Percentiles rank a stretch among this genome's conserved stretches.
Evolutionary conservation across 2,797 vertebrate species (phyloP).

Genomic region (Orientallactaga sibirica): DNA sequence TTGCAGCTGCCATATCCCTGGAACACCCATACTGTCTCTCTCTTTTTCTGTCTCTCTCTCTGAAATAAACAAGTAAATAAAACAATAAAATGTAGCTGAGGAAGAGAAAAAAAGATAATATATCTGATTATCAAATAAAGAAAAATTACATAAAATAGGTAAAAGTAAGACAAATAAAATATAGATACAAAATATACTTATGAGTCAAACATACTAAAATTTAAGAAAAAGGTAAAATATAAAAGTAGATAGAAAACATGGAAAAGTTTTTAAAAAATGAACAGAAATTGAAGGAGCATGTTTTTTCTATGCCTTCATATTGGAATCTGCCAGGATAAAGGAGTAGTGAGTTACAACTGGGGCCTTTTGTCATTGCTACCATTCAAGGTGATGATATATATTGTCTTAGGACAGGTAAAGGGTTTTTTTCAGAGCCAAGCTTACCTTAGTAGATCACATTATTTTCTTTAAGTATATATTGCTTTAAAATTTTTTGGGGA

Average conservation of each 20-base stretch:
- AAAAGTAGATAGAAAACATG: not conserved
- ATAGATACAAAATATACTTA: not conserved
- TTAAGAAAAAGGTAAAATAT: not conserved
- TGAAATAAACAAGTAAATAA: not conserved
- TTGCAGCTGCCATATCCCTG: too few species aligned
- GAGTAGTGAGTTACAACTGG: not conserved
- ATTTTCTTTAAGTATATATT: too few species aligned
- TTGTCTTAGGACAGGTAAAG: not conserved
- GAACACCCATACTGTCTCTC: too few species aligned
- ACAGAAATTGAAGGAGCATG: not conserved
- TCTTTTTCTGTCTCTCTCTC: too few species aligned
- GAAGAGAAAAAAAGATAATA: not conserved
- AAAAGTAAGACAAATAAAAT: not conserved
- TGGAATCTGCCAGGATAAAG: not conserved
- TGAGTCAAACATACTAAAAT: not conserved
- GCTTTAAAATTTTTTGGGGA: too few species aligned
- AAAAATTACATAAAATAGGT: not conserved
- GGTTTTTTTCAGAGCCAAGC: not conserved
- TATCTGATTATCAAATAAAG: not conserved
- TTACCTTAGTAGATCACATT: not conserved
- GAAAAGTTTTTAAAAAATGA: not conserved
- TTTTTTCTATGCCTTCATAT: not conserved
- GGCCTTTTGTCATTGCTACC: not conserved
- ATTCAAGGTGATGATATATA: not conserved
- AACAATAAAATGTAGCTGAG: not conserved